phyloP scores from a whole-genome alignment of 2,797 vertebrate species.

The Chanos chanos region DNA sequence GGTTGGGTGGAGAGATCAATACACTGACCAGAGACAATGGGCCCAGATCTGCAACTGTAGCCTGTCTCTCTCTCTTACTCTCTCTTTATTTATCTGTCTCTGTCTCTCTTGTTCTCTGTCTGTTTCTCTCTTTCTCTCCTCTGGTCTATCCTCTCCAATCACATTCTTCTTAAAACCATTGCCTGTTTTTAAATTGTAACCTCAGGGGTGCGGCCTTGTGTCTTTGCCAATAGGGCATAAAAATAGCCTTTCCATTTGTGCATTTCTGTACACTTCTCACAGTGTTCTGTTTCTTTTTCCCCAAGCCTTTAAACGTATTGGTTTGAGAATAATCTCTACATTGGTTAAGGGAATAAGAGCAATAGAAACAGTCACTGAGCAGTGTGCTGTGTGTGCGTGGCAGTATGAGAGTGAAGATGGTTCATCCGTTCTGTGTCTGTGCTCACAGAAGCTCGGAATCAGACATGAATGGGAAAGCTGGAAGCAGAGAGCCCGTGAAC shows the following conservation, averaged over 20 bases:
- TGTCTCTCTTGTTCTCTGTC: background rate
- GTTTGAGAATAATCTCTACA: conserved; percentile 6
- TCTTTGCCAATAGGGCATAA: conserved; percentile 39
- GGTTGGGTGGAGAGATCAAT: conserved; percentile 33
- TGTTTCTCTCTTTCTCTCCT: background rate
- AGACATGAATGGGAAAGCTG: conserved; percentile 86
- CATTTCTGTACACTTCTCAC: conserved; percentile 35
- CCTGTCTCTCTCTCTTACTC: conserved; percentile 16
- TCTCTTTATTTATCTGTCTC: background rate
- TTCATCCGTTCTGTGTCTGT: conserved; percentile 34
- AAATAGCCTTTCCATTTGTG: conserved; percentile 44
- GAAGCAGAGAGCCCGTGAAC: conserved; percentile 62
- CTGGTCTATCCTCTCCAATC: conserved; percentile 24
- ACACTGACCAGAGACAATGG: conserved; percentile 30
- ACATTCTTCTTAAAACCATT: conserved; percentile 45
- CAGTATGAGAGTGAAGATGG: conserved; percentile 11
- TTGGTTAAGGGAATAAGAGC: too few relatives aligned
- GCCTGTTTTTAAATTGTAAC: conserved; percentile 47
- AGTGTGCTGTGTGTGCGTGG: background rate
- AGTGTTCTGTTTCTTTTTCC: conserved; percentile 8
- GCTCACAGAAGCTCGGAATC: conserved; percentile 59
- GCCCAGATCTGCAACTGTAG: conserved; percentile 8
- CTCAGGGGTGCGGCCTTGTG: conserved; percentile 49
- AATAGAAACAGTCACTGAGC: background rate
- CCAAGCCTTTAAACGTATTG: conserved; percentile 2